Percentiles rank a stretch among this genome's conserved stretches.
These are phyloP conservation scores for Dioctria linearis DNA, from an alignment of 2,888 invertebrate species.

Conservation along the genomic window DNA sequence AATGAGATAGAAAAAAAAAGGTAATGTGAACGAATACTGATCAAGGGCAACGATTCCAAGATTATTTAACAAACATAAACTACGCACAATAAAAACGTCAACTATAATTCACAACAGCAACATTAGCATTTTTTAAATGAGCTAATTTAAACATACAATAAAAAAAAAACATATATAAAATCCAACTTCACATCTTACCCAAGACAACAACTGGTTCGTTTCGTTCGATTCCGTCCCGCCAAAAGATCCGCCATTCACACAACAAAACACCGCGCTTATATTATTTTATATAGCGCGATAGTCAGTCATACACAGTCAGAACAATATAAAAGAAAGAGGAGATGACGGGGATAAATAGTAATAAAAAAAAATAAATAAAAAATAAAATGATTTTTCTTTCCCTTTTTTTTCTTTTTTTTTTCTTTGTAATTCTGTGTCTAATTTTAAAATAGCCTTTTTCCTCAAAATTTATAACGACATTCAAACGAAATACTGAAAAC, in stretches of 20 bases:
- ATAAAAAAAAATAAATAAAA: no score
- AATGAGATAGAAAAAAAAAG: background rate
- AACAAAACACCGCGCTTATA: background rate
- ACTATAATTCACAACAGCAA: conserved; percentile 36
- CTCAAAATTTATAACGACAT: conserved; percentile 1
- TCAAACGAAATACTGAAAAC: conserved; percentile 16
- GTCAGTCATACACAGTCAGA: no score
- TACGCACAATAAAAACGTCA: conserved; percentile 47
- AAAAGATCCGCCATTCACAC: conserved; percentile 4
- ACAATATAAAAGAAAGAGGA: no score
- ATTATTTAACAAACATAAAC: conserved; percentile 45
- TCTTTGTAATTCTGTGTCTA: background rate
- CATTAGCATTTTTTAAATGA: conserved; percentile 50
- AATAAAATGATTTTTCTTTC: no score
- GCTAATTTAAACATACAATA: conserved; percentile 21
- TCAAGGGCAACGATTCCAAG: conserved; percentile 45
- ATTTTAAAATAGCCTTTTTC: conserved; percentile 26
- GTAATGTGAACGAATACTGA: conserved; percentile 39
- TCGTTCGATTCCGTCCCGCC: background rate
- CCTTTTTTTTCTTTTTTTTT: no score
- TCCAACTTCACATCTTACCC: background rate
- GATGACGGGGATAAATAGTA: no score
- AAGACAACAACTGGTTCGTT: background rate
- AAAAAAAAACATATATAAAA: background rate
- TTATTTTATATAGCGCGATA: no score